Percentiles rank a stretch among this genome's conserved stretches.
These are phyloP conservation scores for Peromyscus attwateri DNA, from an alignment of 2,797 vertebrate species.

Conservation along the genomic window DNA sequence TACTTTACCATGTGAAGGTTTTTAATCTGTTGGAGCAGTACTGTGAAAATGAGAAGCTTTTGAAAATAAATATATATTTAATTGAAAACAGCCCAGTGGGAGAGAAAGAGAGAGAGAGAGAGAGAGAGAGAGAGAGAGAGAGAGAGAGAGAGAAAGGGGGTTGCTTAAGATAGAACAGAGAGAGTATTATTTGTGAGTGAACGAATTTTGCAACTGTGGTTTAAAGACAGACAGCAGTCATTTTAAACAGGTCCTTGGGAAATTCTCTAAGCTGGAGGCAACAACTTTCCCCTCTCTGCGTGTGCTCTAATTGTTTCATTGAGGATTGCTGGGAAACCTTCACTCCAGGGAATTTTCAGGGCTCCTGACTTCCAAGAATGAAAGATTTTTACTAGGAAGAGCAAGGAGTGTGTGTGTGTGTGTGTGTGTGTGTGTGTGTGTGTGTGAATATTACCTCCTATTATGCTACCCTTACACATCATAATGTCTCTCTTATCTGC, in stretches of 20 bases:
- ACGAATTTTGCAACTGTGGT: constrained; percentile 53
- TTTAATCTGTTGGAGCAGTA: constrained; percentile 29
- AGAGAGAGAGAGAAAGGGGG: not conserved
- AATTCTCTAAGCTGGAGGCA: constrained; percentile 54
- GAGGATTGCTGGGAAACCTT: not conserved
- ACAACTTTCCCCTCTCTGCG: constrained; percentile 58
- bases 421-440: constrained; percentile 30
- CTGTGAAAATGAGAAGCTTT: constrained; percentile 44
- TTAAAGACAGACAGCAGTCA: constrained; percentile 38
- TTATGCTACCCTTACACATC: not conserved
- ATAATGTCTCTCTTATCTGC: constrained; percentile 62
- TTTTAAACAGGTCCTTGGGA: constrained; percentile 72
- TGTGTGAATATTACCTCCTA: constrained; percentile 24
- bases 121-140: not conserved
- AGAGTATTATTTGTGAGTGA: constrained; percentile 52
- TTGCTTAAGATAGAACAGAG: not conserved
- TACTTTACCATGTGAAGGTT: constrained; percentile 61
- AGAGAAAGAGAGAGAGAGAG: too few species aligned
- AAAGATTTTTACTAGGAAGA: constrained; percentile 56
- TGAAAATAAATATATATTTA: constrained; percentile 17
- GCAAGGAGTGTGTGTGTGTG: not conserved
- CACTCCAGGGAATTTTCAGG: constrained; percentile 52
- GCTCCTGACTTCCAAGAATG: constrained; percentile 67
- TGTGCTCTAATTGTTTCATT: constrained; percentile 57
- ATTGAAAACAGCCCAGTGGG: constrained; percentile 57